Base-by-base conservation (phyloP, 2,888 invertebrate species). In the Atethmia centrago region DNA sequence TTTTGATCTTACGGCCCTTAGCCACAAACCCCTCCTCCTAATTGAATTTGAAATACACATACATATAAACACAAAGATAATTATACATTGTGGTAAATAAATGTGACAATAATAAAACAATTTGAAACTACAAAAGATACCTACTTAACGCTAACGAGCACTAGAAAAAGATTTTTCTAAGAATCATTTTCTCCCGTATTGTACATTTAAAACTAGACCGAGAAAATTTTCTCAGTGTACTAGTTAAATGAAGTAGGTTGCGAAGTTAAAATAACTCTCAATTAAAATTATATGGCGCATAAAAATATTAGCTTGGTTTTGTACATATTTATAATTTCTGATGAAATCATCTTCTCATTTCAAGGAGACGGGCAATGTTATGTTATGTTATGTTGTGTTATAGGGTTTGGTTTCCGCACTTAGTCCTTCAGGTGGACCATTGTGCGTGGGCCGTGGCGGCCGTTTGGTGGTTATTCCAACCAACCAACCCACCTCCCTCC, bases 201-300 rank as follows among this genome's bases (percentile, higher is more conserved):
- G 14, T 49, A 42, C 19, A 16, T n/a, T 40, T 14, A 45, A 47
- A 74, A 58, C 28, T 12, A 31, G 16, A 51, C 21, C 8, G 12
- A 40, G n/a, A 28, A 51, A 42, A 10, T 25, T 40, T 40, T 62
- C 16, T 14, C 19, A 3, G 47, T 5, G 21, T 49, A 75, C 25
- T 51, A 21, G 63, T 63, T 58, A 47, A 63, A 63, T 75, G 7
- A 66, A 40, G 10, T 10, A 25, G 31, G 28, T n/a, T 45, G 47
- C 28, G 2, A 40, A 56, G 16, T 42, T 40, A 67, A 66, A 51
- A 51, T 61, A 53, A 19, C 36, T n/a, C 40, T 61, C 12, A 4
- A 49, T 14, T 56, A 42, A 45, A 53, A 59, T 59, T 61, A 42
- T 40, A 77, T 7, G 21, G 45, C 45, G 16, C 16, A 49, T 16